These are phyloP conservation scores for Tineola bisselliella DNA, from an alignment of 2,888 invertebrate species.

Conservation along the genomic window DNA sequence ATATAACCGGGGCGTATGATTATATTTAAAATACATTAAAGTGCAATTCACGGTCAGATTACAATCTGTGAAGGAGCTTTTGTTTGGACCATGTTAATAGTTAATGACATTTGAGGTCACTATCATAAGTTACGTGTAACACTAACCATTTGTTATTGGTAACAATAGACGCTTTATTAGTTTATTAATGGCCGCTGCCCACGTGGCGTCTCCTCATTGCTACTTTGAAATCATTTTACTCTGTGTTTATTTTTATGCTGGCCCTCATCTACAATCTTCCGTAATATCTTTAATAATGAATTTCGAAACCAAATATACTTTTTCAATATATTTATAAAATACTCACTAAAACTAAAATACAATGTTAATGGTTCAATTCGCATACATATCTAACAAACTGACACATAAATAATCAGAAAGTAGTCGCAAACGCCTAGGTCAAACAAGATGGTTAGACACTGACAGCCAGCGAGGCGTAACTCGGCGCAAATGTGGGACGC, in stretches of 20 bases:
- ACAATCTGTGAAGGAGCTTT: neutral
- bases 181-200: neutral
- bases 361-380: too few relatives aligned
- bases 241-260: too few relatives aligned
- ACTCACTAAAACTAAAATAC: too few relatives aligned
- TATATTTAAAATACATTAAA: constrained; percentile 10
- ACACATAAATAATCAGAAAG: neutral
- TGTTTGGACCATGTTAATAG: constrained; percentile 5
- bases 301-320: too few relatives aligned
- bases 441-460: constrained; percentile 16
- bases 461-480: constrained; percentile 32
- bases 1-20: constrained; percentile 1
- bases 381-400: too few relatives aligned
- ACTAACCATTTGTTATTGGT: neutral
- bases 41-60: constrained; percentile 11
- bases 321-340: too few relatives aligned
- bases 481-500: constrained; percentile 24
- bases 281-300: too few relatives aligned
- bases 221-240: too few relatives aligned
- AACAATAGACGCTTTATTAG: neutral
- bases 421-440: constrained; percentile 4
- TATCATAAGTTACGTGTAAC: constrained; percentile 2
- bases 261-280: too few relatives aligned
- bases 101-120: constrained; percentile 11
- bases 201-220: too few relatives aligned